A percentile compares a stretch with the other conserved stretches of the same genome.
Conservation (phyloP, 2,797 vertebrate genomes). For the Lepilemur septentrionalis region DNA sequence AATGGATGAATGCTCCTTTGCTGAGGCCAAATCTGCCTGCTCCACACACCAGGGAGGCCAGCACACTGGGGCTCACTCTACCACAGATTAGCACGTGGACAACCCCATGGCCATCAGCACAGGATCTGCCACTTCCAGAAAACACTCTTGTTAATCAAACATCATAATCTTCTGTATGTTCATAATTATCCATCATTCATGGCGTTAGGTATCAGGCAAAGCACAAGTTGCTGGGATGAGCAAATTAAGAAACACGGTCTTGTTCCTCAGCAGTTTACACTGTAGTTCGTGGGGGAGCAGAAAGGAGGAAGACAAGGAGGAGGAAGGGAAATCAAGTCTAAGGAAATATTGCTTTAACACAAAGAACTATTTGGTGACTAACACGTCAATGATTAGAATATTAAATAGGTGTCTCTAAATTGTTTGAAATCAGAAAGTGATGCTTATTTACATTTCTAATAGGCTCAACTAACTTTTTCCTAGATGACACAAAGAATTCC, state of each 20-base stretch:
- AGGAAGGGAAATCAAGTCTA: neutral
- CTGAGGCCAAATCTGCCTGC: neutral
- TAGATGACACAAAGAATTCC: neutral
- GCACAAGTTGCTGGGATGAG: neutral
- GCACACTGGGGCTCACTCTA: neutral
- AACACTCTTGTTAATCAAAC: neutral
- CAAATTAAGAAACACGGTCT: neutral
- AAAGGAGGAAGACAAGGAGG: neutral
- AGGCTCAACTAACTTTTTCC: neutral
- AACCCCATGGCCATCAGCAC: neutral
- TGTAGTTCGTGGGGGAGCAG: neutral
- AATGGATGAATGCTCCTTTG: neutral
- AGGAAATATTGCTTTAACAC: neutral
- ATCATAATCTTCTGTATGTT: neutral
- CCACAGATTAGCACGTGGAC: neutral
- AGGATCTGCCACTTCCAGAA: neutral
- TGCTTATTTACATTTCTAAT: neutral
- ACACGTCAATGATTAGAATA: neutral
- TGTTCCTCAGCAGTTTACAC: neutral
- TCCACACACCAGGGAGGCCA: neutral
- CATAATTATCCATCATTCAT: neutral
- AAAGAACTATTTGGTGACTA: neutral
- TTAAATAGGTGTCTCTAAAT: neutral
- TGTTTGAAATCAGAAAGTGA: conserved; percentile 27
- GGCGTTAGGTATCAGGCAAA: neutral